These are phyloP conservation scores for Elaphurus davidianus DNA, from an alignment of 2,113 vertebrate genomes.

Conservation along the genomic window DNA sequence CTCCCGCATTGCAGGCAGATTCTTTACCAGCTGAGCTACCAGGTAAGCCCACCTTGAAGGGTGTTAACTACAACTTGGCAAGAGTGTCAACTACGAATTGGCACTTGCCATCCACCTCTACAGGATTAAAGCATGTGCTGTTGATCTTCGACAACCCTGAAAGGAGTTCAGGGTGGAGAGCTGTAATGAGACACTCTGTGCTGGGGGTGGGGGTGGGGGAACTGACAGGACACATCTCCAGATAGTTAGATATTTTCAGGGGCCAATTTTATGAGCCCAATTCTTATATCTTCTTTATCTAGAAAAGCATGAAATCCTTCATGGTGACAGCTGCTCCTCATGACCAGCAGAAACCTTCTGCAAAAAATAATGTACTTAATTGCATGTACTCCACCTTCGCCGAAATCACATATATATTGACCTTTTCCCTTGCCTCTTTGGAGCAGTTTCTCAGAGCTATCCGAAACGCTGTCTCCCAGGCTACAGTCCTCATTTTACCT, in stretches of 20 bases:
- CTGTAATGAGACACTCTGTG: background rate
- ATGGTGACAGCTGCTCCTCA: background rate
- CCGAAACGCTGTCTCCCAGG: background rate
- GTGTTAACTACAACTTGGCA: background rate
- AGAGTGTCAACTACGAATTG: background rate
- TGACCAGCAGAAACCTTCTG: background rate
- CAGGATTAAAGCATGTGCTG: background rate
- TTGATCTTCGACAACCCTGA: background rate
- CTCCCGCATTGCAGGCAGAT: background rate
- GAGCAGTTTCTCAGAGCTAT: background rate
- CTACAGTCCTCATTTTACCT: background rate
- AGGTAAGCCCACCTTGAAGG: background rate
- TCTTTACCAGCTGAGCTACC: background rate
- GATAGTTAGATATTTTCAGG: background rate
- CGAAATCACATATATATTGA: background rate
- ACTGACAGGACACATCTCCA: background rate
- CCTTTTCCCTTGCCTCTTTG: background rate
- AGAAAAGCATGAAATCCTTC: background rate
- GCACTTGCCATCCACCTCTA: background rate
- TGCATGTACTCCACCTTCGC: background rate
- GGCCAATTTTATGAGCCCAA: background rate
- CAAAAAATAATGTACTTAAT: background rate
- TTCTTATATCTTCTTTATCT: background rate
- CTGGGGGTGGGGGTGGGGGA: background rate
- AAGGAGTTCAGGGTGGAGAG: background rate